Evolutionary conservation across 1,140 invertebrate species (phyloP).

Genomic region (Antheraea mylitta): DNA sequence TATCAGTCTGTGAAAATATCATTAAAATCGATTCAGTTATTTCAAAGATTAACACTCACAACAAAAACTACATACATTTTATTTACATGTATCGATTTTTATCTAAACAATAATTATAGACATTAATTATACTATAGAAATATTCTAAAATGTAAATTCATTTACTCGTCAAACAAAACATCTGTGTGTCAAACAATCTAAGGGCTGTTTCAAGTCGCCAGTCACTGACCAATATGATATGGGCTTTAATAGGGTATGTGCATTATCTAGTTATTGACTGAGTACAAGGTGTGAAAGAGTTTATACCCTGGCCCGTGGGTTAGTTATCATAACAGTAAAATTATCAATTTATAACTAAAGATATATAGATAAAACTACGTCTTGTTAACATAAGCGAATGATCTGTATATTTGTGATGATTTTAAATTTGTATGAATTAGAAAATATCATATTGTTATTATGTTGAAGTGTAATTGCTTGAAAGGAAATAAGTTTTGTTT

Average conservation of each 20-base stretch:
- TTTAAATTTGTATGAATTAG: too few species aligned
- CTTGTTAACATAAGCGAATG: background rate
- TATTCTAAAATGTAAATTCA: background rate
- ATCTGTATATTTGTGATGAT: too few species aligned
- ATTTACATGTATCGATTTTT: too few species aligned
- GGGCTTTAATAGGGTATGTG: conserved; percentile 47
- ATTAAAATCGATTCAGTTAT: too few species aligned
- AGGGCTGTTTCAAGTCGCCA: conserved; percentile 63
- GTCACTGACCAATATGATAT: conserved; percentile 58
- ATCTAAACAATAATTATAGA: too few species aligned
- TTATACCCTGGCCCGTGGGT: conserved; percentile 32
- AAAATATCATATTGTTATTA: too few species aligned
- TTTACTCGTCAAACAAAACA: background rate
- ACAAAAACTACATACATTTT: too few species aligned
- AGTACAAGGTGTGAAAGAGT: conserved; percentile 66
- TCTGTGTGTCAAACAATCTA: conserved; percentile 48
- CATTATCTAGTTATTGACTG: conserved; percentile 67
- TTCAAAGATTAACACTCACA: too few species aligned
- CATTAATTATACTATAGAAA: too few species aligned
- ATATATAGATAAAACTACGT: background rate
- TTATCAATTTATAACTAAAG: conserved; percentile 1
- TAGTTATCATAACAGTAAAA: conserved; percentile 4
- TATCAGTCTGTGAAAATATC: too few species aligned
- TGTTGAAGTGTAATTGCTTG: too few species aligned
- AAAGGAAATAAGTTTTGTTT: too few species aligned